phyloP scores from a whole-genome alignment of 2,797 vertebrate species.

The Lithobates sylvaticus region DNA sequence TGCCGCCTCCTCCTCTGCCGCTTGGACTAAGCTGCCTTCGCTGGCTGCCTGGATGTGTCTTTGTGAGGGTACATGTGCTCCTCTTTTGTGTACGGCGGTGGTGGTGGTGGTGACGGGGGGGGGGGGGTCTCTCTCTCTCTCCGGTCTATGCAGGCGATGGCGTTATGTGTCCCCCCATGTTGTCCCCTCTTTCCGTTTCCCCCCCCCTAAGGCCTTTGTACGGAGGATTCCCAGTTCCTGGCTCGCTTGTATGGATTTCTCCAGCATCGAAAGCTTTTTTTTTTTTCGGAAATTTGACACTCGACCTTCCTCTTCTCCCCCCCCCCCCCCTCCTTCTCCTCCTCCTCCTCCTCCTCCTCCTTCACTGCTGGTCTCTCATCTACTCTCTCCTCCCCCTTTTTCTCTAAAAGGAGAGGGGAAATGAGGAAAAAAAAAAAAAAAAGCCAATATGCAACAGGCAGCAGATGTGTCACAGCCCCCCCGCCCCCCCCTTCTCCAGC shows the following conservation, averaged over 20 bases:
- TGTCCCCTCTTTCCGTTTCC: neutral
- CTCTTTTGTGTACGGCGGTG: neutral
- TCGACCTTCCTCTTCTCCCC: neutral
- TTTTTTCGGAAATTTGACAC: neutral
- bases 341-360: neutral
- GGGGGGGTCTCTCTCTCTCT: too few species aligned
- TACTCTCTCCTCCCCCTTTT: neutral
- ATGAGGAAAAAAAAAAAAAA: conserved; percentile 1
- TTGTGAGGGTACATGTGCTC: neutral
- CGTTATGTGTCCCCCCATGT: neutral
- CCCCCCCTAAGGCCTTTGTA: neutral
- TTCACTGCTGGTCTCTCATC: neutral
- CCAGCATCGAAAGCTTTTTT: conserved; percentile 8
- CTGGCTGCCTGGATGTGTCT: neutral
- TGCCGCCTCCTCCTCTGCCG: too few species aligned
- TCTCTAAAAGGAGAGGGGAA: conserved; percentile 51
- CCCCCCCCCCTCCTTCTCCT: neutral
- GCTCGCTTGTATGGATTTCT: neutral
- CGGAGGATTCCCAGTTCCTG: neutral
- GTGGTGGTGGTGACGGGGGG: too few species aligned
- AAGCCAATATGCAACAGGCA: neutral
- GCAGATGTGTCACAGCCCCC: conserved; percentile 11
- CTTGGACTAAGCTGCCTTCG: too few species aligned
- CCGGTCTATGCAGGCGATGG: neutral
- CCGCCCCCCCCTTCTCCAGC: neutral